phyloP scores from a whole-genome alignment of 2,888 invertebrate species.

The Neocrepidodera transversa region DNA sequence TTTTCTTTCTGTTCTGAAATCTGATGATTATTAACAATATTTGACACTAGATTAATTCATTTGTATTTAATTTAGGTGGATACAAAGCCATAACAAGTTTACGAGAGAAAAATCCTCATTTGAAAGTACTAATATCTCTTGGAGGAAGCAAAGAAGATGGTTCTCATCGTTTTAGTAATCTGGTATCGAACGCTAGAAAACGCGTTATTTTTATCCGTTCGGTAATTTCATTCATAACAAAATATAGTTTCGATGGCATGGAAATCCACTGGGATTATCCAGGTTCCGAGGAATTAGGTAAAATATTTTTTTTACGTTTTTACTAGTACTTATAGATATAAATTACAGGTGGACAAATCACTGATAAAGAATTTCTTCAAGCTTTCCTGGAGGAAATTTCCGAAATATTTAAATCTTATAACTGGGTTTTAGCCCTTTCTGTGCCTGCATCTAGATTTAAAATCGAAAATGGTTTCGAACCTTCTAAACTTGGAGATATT shows the following conservation, averaged over 20 bases:
- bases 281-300: slow-evolving; percentile 59
- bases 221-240: slow-evolving; percentile 68
- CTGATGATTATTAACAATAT: too few species aligned
- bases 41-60: too few species aligned
- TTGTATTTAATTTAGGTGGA: slow-evolving; percentile 74
- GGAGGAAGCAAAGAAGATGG: slow-evolving; percentile 72
- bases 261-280: slow-evolving; percentile 84
- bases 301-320: too few species aligned
- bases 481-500: slow-evolving; percentile 66
- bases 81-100: slow-evolving; percentile 74
- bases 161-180: slow-evolving; percentile 68
- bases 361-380: slow-evolving; percentile 60
- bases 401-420: slow-evolving; percentile 64
- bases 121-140: slow-evolving; percentile 76
- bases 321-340: too few species aligned
- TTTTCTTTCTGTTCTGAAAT: too few species aligned
- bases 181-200: slow-evolving; percentile 66
- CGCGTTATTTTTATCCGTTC: slow-evolving; percentile 70
- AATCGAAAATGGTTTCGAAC: slow-evolving; percentile 72
- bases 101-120: slow-evolving; percentile 70
- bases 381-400: slow-evolving; percentile 66
- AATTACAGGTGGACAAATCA: slow-evolving; percentile 54
- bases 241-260: slow-evolving; percentile 80
- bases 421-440: slow-evolving; percentile 61
- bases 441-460: slow-evolving; percentile 68